These are phyloP conservation scores for Aleiodes sp. DNA, from an alignment of 1,140 invertebrate species.

Conservation along the genomic window DNA sequence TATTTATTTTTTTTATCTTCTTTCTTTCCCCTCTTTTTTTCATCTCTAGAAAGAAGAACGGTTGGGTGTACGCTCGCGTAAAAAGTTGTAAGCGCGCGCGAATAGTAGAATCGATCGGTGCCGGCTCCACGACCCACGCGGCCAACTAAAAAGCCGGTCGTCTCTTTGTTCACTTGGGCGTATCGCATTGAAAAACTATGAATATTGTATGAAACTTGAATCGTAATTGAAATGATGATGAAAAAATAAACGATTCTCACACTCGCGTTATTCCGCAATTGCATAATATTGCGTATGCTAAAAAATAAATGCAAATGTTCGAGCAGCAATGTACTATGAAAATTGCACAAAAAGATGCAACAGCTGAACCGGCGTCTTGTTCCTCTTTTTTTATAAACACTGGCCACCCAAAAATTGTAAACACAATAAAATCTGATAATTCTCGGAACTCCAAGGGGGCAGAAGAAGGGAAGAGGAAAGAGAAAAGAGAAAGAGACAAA, in stretches of 20 bases:
- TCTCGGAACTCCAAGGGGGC: not conserved
- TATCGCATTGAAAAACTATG: slow-evolving; percentile 10
- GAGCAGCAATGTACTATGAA: not conserved
- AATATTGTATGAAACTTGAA: slow-evolving; percentile 3
- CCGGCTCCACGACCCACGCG: slow-evolving; percentile 37
- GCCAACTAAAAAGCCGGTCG: slow-evolving; percentile 25
- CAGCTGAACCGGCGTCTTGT: not conserved
- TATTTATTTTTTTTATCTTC: not conserved
- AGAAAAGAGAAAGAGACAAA: not conserved
- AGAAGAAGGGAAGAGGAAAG: not conserved
- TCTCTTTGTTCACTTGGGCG: slow-evolving; percentile 29
- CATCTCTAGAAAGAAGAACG: not conserved
- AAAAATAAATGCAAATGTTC: not conserved
- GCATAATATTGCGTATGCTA: not conserved
- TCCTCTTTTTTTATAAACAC: not conserved
- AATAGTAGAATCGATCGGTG: slow-evolving; percentile 37
- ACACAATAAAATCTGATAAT: not conserved
- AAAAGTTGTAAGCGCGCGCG: slow-evolving; percentile 32
- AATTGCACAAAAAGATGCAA: slow-evolving; percentile 25
- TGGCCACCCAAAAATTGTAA: not conserved
- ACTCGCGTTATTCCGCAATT: not conserved
- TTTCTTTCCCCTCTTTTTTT: not conserved
- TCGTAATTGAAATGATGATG: not conserved
- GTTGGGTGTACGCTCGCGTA: not conserved
- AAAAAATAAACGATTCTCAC: not conserved